Evolutionary conservation across 1,140 invertebrate species (phyloP).

Genomic region (Micrasema minimum): DNA sequence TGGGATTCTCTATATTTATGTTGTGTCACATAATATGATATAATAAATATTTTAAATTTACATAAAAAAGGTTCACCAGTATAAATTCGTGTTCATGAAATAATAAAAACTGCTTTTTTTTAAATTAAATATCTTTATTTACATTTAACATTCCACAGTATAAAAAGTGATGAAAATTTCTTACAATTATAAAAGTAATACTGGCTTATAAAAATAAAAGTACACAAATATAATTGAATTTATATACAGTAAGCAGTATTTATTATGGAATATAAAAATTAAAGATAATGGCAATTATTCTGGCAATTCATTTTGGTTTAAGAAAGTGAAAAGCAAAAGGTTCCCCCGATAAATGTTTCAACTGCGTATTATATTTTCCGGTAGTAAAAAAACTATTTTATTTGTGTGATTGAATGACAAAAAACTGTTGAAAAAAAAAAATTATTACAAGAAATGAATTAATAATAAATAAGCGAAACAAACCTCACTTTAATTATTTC

Average conservation of each 20-base stretch:
- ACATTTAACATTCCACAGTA: conserved; percentile 20
- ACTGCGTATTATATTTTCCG: not conserved
- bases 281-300: conserved; percentile 1
- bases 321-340: not conserved
- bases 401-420: not conserved
- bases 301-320: not conserved
- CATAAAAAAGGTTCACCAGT: too few relatives aligned
- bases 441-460: not conserved
- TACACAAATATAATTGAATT: conserved; percentile 20
- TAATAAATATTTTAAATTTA: too few relatives aligned
- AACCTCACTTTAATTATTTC: too few relatives aligned
- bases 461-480: too few relatives aligned
- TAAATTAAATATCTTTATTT: conserved; percentile 18
- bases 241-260: conserved; percentile 13
- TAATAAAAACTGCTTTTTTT: not conserved
- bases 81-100: too few relatives aligned
- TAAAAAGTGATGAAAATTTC: conserved; percentile 30
- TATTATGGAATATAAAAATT: not conserved
- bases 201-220: conserved; percentile 43
- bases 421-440: not conserved
- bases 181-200: conserved; percentile 41
- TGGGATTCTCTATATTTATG: too few relatives aligned
- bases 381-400: not conserved
- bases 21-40: too few relatives aligned
- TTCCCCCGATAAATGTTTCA: too few relatives aligned